Evolutionary conservation across 2,888 invertebrate genomes (phyloP), one percentile per base, ranked within the genome.

Genomic region (Gastracanthus pulcherrimus): DNA sequence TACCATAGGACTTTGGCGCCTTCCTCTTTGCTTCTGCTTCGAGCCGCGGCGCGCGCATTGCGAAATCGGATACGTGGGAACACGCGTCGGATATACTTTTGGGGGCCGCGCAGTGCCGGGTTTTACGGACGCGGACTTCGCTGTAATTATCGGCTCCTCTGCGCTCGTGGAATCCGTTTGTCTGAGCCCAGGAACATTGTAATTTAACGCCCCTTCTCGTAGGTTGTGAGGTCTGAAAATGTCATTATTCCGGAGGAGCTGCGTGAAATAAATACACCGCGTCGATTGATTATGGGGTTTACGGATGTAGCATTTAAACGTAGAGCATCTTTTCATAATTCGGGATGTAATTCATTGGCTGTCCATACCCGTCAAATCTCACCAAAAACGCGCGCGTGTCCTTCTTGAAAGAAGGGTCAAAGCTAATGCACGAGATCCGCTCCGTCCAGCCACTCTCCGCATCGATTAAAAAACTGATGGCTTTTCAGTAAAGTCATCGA

Each of bases 21-120:
- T 71, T 62, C 70, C 23, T 60, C 55, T 64, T 19, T 48, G n/a
- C n/a, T n/a, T n/a, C n/a, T n/a, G n/a, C n/a, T n/a, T n/a, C n/a
- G n/a, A n/a, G n/a, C n/a, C n/a, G n/a, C n/a, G n/a, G n/a, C n/a
- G n/a, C n/a, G n/a, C n/a, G n/a, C n/a, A n/a, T 72, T 72, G 67
- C 81, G 76, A 81, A 77, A 81, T 72, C 60, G 45, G 55, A 77
- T 34, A 77, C 81, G 81, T 81, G 81, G 81, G 81, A 81, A 81
- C 48, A 62, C 66, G 55, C 41, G 26, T n/a, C n/a, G n/a, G n/a
- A n/a, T n/a, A n/a, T n/a, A n/a, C n/a, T n/a, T n/a, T n/a, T n/a
- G n/a, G n/a, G n/a, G n/a, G n/a, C n/a, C n/a, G n/a, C n/a, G n/a
- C n/a, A 76, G 29, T 38, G 75, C 29, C 55, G 76, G 76, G 38